A percentile compares a stretch with the other conserved stretches of the same genome.
phyloP scores from a whole-genome alignment of 2,113 vertebrate species.

The Gallinago media region DNA sequence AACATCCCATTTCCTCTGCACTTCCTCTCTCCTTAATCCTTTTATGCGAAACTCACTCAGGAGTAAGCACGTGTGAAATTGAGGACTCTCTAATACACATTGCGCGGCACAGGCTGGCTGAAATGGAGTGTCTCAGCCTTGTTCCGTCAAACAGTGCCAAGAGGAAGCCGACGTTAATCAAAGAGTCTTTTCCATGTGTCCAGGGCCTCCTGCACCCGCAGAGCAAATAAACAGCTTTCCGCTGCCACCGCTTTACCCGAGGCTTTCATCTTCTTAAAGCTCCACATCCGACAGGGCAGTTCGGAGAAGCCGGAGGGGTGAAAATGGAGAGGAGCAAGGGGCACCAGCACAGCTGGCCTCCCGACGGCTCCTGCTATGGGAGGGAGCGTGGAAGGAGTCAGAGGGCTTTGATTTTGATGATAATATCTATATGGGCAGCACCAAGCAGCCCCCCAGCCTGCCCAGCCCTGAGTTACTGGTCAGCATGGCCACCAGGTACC shows the following conservation, averaged over 20 bases:
- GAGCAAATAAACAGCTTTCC: constrained; percentile 29
- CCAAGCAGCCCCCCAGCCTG: not conserved
- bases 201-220: constrained; percentile 23
- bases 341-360: accelerated
- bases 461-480: accelerated
- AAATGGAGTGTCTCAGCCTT: constrained; percentile 75
- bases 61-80: constrained; percentile 99
- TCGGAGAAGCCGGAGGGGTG: not conserved
- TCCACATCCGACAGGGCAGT: not conserved
- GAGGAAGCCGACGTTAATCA: constrained; percentile 71
- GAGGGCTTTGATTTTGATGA: not conserved
- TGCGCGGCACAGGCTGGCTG: constrained; percentile 74
- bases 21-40: constrained; percentile 95
- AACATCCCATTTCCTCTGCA: constrained; percentile 92
- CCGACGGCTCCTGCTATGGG: not conserved
- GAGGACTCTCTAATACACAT: constrained; percentile 93
- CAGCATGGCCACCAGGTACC: not conserved
- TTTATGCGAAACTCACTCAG: constrained; percentile 95
- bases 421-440: accelerated
- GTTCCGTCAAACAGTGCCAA: constrained; percentile 74
- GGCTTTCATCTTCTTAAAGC: not conserved
- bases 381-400: accelerated
- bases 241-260: not conserved
- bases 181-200: constrained; percentile 67
- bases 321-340: not conserved